Evolutionary conservation across 2,888 invertebrate species (phyloP).

Genomic region (Ommatoiulus sabulosus): DNA sequence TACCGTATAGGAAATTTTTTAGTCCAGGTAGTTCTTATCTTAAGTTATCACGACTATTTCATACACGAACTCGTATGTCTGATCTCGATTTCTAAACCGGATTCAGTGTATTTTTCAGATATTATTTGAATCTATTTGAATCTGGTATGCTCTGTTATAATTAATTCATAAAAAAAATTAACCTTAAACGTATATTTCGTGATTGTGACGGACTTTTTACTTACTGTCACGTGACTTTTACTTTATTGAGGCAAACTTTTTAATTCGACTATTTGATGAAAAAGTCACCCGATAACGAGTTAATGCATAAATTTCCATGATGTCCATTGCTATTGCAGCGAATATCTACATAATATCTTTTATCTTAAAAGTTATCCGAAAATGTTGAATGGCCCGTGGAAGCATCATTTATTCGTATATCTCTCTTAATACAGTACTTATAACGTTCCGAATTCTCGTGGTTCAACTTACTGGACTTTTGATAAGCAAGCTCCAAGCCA

Average conservation of each 20-base stretch:
- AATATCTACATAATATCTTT: neutral
- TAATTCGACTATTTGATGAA: too few species aligned
- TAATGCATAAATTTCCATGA: too few species aligned
- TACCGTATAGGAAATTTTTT: neutral
- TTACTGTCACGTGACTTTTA: too few species aligned
- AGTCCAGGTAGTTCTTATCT: neutral
- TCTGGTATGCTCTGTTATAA: neutral
- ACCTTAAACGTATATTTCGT: too few species aligned
- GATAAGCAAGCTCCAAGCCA: conserved; percentile 7
- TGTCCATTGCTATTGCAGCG: neutral
- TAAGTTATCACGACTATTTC: neutral
- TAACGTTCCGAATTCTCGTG: neutral
- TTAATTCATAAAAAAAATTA: neutral
- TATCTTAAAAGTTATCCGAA: neutral
- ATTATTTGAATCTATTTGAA: neutral
- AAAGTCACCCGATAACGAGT: too few species aligned
- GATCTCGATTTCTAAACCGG: neutral
- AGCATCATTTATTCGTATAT: neutral
- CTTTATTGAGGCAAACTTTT: too few species aligned
- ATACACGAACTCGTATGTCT: neutral
- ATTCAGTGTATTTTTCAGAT: neutral
- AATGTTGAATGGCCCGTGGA: neutral
- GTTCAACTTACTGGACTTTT: neutral
- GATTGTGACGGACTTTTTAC: too few species aligned
- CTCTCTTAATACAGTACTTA: neutral